Conservation (phyloP, 2,113 vertebrate species). For the Pterocles gutturalis region DNA sequence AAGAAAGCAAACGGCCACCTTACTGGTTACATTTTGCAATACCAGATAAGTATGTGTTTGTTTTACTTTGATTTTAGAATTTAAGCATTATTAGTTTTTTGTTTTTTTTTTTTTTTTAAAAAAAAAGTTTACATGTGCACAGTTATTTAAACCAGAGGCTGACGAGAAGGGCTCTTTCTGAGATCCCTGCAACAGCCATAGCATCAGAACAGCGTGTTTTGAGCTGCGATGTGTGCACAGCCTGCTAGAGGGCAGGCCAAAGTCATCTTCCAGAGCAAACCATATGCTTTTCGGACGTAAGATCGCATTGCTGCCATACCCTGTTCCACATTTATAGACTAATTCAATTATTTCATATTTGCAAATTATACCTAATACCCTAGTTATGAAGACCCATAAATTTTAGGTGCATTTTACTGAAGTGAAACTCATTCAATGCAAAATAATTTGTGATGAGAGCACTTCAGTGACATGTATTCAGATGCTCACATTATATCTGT, state of each 20-base stretch:
- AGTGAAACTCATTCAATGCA: neutral
- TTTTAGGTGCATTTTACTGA: neutral
- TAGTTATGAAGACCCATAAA: neutral
- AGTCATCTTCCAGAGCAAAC: neutral
- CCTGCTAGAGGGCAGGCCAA: constrained; percentile 25
- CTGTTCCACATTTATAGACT: neutral
- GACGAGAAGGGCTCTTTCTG: neutral
- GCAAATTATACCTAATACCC: neutral
- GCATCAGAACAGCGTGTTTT: neutral
- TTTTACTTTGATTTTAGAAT: neutral
- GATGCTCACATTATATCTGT: neutral
- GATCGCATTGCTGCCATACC: neutral
- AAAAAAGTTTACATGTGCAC: neutral
- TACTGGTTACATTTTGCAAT: constrained; percentile 88
- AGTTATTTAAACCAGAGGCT: neutral
- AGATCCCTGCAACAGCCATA: rapidly evolving
- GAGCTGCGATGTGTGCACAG: neutral
- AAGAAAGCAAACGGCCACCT: constrained; percentile 89
- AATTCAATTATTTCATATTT: neutral
- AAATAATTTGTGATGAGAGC: neutral
- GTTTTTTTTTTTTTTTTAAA: no score
- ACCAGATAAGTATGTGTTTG: constrained; percentile 91
- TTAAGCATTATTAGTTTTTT: neutral
- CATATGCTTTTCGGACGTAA: rapidly evolving
- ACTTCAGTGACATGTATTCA: neutral